A percentile compares a stretch with the other conserved stretches of the same genome.
These are phyloP conservation scores for Distichodus sexfasciatus DNA, from an alignment of 2,797 vertebrate genomes.

Conservation along the genomic window DNA sequence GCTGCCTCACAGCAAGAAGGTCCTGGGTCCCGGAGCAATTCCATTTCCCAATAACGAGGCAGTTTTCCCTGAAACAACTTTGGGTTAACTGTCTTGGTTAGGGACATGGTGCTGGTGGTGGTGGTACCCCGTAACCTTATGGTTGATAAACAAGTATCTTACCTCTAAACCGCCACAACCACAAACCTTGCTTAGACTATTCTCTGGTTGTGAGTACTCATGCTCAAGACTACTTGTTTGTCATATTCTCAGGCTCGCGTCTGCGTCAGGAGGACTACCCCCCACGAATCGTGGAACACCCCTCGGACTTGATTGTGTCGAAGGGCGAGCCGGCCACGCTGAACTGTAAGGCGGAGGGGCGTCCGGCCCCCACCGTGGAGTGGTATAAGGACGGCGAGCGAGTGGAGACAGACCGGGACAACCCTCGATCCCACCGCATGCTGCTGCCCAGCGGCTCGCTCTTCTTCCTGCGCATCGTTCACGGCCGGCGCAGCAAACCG, in stretches of 20 bases:
- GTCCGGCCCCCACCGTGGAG: conserved; percentile 90
- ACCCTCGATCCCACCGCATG: conserved; percentile 93
- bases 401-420: conserved; percentile 93
- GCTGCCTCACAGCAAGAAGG: no score
- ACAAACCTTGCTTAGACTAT: no score
- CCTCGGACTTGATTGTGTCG: conserved; percentile 94
- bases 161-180: no score
- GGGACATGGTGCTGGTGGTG: no score
- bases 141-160: no score
- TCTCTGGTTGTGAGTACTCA: background rate
- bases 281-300: conserved; percentile 93
- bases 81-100: no score
- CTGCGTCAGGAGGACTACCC: conserved; percentile 93
- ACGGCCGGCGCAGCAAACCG: conserved; percentile 91
- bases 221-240: background rate
- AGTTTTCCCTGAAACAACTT: no score
- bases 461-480: conserved; percentile 94
- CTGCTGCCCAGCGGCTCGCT: conserved; percentile 94
- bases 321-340: conserved; percentile 95
- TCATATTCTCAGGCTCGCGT: conserved; percentile 82
- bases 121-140: no score
- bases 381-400: conserved; percentile 97
- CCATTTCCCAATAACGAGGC: no score
- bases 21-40: no score
- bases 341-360: conserved; percentile 96